phyloP scores from a whole-genome alignment of 2,888 invertebrate species.

The Polia nebulosa region DNA sequence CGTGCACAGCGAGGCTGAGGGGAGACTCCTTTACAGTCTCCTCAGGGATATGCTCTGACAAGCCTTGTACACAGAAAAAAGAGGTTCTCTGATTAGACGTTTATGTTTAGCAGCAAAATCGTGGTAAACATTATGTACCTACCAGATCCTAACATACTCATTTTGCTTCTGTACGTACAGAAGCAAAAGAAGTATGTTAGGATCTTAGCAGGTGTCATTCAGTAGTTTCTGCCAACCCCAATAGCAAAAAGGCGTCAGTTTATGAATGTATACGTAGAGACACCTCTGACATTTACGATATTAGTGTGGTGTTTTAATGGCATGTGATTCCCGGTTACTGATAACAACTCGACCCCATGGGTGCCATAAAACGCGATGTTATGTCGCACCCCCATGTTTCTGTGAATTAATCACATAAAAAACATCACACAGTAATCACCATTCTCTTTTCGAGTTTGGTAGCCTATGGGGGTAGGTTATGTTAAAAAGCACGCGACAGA shows the following conservation, averaged over 20 bases:
- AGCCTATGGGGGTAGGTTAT: constrained; percentile 4
- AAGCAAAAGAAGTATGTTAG: background rate
- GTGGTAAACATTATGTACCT: too few species aligned
- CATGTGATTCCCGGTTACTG: constrained; percentile 41
- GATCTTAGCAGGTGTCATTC: too few species aligned
- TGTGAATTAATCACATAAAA: constrained; percentile 54
- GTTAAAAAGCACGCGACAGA: constrained; percentile 7
- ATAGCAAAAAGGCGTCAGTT: background rate
- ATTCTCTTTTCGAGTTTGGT: constrained; percentile 19
- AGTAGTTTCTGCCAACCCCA: background rate
- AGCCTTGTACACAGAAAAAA: too few species aligned
- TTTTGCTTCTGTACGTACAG: too few species aligned
- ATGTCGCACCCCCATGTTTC: constrained; percentile 30
- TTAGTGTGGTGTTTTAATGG: constrained; percentile 31
- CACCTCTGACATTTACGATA: constrained; percentile 3
- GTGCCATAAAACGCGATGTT: constrained; percentile 41
- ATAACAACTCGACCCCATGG: constrained; percentile 40
- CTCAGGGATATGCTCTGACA: too few species aligned
- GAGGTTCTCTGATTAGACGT: too few species aligned
- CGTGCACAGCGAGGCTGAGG: too few species aligned
- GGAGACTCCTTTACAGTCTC: too few species aligned
- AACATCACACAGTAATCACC: constrained; percentile 21
- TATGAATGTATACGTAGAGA: background rate
- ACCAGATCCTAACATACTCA: too few species aligned
- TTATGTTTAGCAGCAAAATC: too few species aligned